A percentile compares a stretch with the other conserved stretches of the same genome.
These are phyloP conservation scores for Dendrolimus pini DNA, from an alignment of 2,888 invertebrate genomes.

Conservation along the genomic window DNA sequence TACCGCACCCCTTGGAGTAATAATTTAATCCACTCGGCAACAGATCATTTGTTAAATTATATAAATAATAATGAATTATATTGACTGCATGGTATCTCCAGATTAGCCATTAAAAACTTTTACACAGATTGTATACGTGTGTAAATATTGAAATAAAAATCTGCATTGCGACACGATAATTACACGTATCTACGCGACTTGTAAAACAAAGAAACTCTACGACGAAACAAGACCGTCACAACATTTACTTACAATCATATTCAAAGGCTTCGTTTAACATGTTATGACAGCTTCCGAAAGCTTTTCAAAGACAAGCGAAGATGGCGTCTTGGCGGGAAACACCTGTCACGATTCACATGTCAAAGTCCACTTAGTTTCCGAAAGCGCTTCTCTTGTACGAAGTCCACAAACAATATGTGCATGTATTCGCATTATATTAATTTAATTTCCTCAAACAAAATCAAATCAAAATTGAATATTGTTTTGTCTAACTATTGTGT, in stretches of 20 bases:
- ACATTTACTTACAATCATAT: conserved; percentile 53
- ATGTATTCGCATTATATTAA: too few species aligned
- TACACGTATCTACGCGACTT: background rate
- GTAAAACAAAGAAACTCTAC: background rate
- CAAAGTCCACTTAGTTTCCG: conserved; percentile 12
- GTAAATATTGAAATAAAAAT: conserved; percentile 18
- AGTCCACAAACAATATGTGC: too few species aligned
- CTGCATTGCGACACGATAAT: conserved; percentile 37
- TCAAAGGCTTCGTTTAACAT: conserved; percentile 75
- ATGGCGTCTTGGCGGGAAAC: conserved; percentile 36
- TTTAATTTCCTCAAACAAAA: too few species aligned
- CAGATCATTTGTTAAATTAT: too few species aligned
- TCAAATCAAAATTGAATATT: too few species aligned
- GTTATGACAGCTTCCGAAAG: conserved; percentile 29
- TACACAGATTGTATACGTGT: background rate
- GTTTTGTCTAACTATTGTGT: too few species aligned
- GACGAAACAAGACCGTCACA: background rate
- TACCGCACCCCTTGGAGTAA: too few species aligned
- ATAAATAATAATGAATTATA: too few species aligned
- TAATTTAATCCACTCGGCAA: too few species aligned
- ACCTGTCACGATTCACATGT: conserved; percentile 22
- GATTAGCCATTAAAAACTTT: too few species aligned
- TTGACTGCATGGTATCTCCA: too few species aligned
- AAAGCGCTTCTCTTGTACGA: too few species aligned
- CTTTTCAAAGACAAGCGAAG: conserved; percentile 28